phyloP scores from a whole-genome alignment of 2,113 vertebrate species.

The Cynoglossus semilaevis region DNA sequence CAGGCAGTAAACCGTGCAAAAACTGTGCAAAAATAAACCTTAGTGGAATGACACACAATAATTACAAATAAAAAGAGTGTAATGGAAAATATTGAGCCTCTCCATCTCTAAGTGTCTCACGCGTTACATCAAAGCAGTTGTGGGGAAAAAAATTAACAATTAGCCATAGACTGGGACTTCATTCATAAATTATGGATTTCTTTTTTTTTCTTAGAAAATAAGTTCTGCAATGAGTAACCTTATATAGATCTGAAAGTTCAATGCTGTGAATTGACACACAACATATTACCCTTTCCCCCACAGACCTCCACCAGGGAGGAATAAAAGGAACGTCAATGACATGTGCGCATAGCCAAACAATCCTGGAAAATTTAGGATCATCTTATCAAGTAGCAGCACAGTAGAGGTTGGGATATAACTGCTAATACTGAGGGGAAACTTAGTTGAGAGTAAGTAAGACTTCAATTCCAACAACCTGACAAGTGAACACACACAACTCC shows the following conservation, averaged over 20 bases:
- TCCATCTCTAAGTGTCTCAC: conserved; percentile 70
- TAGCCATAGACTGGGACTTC: conserved; percentile 81
- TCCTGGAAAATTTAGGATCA: conserved; percentile 55
- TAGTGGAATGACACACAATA: conserved; percentile 68
- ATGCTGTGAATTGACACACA: conserved; percentile 81
- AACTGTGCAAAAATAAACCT: conserved; percentile 70
- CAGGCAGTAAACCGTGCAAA: conserved; percentile 53
- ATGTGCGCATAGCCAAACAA: conserved; percentile 69
- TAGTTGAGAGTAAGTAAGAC: conserved; percentile 16
- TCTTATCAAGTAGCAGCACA: conserved; percentile 35
- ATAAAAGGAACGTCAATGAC: conserved; percentile 77
- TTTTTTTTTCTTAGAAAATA: conserved; percentile 79
- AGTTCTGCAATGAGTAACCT: conserved; percentile 77
- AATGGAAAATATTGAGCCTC: conserved; percentile 73
- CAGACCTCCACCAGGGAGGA: conserved; percentile 72
- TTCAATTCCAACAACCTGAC: conserved; percentile 14
- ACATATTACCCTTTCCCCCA: conserved; percentile 81
- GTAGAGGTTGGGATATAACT: conserved; percentile 51
- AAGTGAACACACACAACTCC: conserved; percentile 23
- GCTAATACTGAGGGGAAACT: conserved; percentile 42
- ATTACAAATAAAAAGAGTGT: conserved; percentile 71
- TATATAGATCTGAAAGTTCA: conserved; percentile 82
- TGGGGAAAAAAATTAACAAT: conserved; percentile 81
- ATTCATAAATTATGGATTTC: conserved; percentile 83
- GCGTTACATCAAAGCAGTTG: conserved; percentile 84